Evolutionary conservation across 2,113 vertebrate genomes (phyloP), one percentile per base, ranked within the genome.

Genomic region (Meles meles): DNA sequence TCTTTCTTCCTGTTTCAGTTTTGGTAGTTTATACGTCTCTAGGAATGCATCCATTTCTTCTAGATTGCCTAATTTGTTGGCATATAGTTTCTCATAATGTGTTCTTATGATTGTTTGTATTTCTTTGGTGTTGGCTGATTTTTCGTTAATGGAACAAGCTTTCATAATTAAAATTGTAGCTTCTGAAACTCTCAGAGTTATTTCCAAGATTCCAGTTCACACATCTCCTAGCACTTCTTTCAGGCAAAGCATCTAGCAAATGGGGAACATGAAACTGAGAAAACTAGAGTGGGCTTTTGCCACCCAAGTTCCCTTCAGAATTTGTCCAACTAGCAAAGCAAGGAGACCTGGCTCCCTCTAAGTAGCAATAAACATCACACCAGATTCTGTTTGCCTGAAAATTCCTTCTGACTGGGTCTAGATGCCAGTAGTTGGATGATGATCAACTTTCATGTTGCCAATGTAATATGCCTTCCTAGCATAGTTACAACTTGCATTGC

Each of bases 321-420:
- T 81, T 12, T 55, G 63, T 93, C 9, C 37, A 80, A 88, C 18
- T 27, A 84, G 93, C 52, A 67, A 25, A 95, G 69, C 74, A 61
- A 39, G 71, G 81, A 95, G 81, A 71, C 21, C 82, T 90, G 88
- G 88, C 90, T 88, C 39, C 80, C 42, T 83, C 77, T 52, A 31
- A 21, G 44, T 57, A 49, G 57, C 88, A 86, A 12, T 63, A 88
- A 97, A 82, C 88, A 88, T 90, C 88, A 61, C 76, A 83, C n/a
- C 95, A 95, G 83, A 96, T 79, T 97, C 84, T 90, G 87, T 97
- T 96, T 96, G 97, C 97, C 93, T 95, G 77, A 71, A 96, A 88
- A 86, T 82, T 92, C 86, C 94, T 96, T 84, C 95, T 94, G 63
- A 93, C 39, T 84, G n/a, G 31, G 31, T 72, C 71, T 79, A 15